Conservation (phyloP, 2,797 vertebrate species). For the Apodemus agrarius region DNA sequence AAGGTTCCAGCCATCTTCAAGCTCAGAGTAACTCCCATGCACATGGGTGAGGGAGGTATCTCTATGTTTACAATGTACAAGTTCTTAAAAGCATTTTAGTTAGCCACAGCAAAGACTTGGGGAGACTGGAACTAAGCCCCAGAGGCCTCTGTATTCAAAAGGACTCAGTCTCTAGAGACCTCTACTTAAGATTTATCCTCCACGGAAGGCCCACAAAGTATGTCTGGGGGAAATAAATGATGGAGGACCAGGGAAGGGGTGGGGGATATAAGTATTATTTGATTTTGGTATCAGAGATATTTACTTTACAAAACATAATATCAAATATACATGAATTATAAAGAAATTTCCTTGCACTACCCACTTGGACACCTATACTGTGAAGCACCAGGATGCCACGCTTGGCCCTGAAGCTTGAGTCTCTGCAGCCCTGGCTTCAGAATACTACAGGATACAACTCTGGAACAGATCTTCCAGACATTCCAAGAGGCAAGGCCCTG, state of each 20-base stretch:
- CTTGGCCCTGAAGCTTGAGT: neutral
- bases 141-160: neutral
- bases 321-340: neutral
- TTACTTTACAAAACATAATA: neutral
- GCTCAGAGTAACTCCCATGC: neutral
- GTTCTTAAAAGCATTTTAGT: neutral
- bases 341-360: conserved; percentile 5
- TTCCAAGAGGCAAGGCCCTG: neutral
- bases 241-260: too few species aligned
- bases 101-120: neutral
- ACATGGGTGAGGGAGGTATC: neutral
- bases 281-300: conserved; percentile 32
- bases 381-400: neutral
- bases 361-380: neutral
- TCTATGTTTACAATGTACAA: neutral
- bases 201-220: neutral
- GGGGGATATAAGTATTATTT: neutral
- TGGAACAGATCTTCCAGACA: neutral
- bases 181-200: neutral
- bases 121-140: neutral
- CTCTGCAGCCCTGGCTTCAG: neutral
- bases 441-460: neutral
- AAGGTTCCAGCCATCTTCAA: neutral
- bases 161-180: neutral
- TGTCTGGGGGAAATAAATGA: neutral